phyloP scores from a whole-genome alignment of 2,888 invertebrate genomes.

The Spisula subtruncata region DNA sequence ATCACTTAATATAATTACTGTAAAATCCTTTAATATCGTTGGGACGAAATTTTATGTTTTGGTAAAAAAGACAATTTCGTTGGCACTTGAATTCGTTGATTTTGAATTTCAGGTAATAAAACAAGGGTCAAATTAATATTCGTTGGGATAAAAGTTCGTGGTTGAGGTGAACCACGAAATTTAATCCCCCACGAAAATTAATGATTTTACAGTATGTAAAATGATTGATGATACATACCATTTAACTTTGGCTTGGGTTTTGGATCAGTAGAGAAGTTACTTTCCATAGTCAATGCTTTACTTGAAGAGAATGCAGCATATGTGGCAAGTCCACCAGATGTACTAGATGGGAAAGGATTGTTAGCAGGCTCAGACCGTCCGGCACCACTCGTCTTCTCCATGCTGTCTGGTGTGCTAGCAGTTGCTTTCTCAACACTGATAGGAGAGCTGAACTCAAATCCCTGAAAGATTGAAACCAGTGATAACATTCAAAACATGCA shows the following conservation, averaged over 20 bases:
- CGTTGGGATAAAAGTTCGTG: no score
- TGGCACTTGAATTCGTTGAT: no score
- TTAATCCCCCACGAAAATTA: no score
- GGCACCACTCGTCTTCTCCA: neutral
- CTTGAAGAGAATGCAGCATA: slow-evolving; percentile 24
- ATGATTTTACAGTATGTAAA: no score
- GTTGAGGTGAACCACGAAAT: no score
- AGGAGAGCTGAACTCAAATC: slow-evolving; percentile 82
- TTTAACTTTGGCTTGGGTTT: slow-evolving; percentile 61
- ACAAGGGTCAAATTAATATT: no score
- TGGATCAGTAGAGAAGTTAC: slow-evolving; percentile 52
- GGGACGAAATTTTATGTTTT: no score
- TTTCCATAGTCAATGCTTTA: slow-evolving; percentile 23
- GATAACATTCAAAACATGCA: no score
- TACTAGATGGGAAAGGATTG: neutral
- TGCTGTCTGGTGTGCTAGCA: neutral
- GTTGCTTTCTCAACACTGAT: slow-evolving; percentile 69
- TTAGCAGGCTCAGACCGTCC: neutral
- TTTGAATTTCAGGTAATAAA: no score
- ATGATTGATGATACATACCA: slow-evolving; percentile 37
- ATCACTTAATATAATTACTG: no score
- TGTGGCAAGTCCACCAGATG: neutral
- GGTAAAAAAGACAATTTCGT: no score
- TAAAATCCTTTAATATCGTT: no score
- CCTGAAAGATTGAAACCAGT: slow-evolving; percentile 67